Base-by-base conservation (phyloP, 2,888 invertebrate genomes). In the Agriopis aurantiaria region DNA sequence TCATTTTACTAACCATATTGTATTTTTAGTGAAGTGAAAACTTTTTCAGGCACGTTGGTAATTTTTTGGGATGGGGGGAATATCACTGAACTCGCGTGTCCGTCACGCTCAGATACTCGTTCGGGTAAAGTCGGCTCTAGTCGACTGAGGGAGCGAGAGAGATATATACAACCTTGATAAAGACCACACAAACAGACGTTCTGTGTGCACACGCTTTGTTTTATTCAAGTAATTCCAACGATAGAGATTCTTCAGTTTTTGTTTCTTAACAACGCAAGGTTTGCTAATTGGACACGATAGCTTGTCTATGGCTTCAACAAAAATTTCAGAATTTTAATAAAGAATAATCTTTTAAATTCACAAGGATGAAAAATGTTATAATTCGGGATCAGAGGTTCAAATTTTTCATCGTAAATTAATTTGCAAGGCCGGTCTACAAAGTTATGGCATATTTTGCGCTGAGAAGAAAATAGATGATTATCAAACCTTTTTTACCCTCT, bases 331-430 rank as follows among this genome's bases (percentile, higher is more conserved):
- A 8, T 46, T 12, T 49, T 60, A 41, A 49, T 49, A 60, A 62
- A 33, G 45, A 53, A 53, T 5, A 45, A 53, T 62, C 53, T 53
- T 51, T 33, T 17, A 33, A 33, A 53, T 41, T 46, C 46, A n/a
- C 45, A 46, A 46, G 8, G 23, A 53, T 45, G 33, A 3, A 23
- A 33, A 62, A 62, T 53, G 33, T 53, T 53, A 45, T 2, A 33
- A 11, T 53, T 43, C 43, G 51, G 49, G 61, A 14, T 53, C 33
- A 43, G 43, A 12, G 45, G 12, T 45, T 55, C 53, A 17, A 46
- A 33, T 62, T 62, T 53, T 53, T 62, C 23, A 53, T 45, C 33
- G 23, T 62, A 53, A 62, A 45, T n/a, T 62, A 53, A 53, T 62
- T 62, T 62, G 45, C 45, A 7, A 33, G 46, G 62, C 45, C 51